A percentile compares a stretch with the other conserved stretches of the same genome.
phyloP scores from a whole-genome alignment of 2,888 invertebrate species.

The Helicoverpa assulta region DNA sequence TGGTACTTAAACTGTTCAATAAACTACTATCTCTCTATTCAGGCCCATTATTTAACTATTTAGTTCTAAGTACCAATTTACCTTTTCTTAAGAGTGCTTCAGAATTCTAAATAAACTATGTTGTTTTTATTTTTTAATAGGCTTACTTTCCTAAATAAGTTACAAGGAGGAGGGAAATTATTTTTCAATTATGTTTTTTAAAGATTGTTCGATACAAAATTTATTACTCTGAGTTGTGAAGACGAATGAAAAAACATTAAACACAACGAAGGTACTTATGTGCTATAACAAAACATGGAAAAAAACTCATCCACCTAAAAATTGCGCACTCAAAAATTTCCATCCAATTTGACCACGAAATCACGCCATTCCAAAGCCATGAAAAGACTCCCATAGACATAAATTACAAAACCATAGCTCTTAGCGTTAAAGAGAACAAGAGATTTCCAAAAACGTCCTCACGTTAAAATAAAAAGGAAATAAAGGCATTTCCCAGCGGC shows the following conservation, averaged over 20 bases:
- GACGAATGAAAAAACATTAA: no score
- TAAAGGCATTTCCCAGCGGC: neutral
- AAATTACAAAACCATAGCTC: slow-evolving; percentile 14
- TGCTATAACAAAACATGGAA: neutral
- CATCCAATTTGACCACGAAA: neutral
- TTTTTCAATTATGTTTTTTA: no score
- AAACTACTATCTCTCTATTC: neutral
- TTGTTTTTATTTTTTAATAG: slow-evolving; percentile 25
- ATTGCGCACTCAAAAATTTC: neutral
- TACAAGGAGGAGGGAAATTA: no score
- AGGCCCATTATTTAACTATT: neutral
- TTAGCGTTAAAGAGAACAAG: slow-evolving; percentile 22
- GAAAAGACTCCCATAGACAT: slow-evolving; percentile 12
- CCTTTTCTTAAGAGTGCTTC: slow-evolving; percentile 9
- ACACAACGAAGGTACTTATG: no score
- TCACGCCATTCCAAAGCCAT: neutral
- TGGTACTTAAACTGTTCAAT: slow-evolving; percentile 6
- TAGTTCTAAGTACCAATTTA: slow-evolving; percentile 7
- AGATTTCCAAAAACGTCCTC: slow-evolving; percentile 16
- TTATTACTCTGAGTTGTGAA: no score
- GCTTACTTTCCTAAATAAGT: slow-evolving; percentile 7
- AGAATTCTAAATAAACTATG: slow-evolving; percentile 14
- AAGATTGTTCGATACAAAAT: no score
- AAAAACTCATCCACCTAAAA: neutral
- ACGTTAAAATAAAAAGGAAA: slow-evolving; percentile 30